Conservation (phyloP, 2,797 vertebrate genomes). For the Rhinoraja longicauda region DNA sequence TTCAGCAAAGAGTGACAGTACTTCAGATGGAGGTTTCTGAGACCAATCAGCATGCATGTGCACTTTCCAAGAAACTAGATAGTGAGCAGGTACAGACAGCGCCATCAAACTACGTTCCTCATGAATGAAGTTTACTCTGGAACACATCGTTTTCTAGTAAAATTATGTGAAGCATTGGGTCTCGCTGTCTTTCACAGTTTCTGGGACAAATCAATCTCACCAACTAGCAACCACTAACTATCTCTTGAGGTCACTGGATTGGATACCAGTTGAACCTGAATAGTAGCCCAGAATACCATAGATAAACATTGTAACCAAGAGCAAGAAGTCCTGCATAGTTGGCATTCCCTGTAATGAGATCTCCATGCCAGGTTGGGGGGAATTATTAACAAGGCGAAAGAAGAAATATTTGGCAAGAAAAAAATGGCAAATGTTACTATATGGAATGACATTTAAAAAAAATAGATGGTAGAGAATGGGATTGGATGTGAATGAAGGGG, state of each 20-base stretch:
- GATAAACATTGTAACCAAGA: neutral
- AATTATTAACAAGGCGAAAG: neutral
- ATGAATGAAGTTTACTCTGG: neutral
- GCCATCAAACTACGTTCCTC: neutral
- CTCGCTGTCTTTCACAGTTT: neutral
- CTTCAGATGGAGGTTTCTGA: constrained; percentile 58
- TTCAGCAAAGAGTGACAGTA: constrained; percentile 58
- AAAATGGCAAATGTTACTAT: neutral
- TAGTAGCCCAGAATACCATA: neutral
- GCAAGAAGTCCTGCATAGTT: neutral
- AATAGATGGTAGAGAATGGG: neutral
- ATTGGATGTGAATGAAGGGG: too few species aligned
- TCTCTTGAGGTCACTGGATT: neutral
- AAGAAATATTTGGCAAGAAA: neutral
- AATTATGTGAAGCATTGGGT: neutral
- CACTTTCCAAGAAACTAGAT: constrained; percentile 65
- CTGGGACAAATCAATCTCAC: neutral
- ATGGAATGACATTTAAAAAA: neutral
- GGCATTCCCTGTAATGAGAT: neutral
- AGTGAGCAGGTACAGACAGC: constrained; percentile 60
- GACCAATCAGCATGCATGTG: constrained; percentile 60
- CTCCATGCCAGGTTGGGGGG: neutral
- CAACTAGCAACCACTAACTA: neutral
- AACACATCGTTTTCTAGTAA: neutral
- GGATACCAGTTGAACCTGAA: neutral